Evolutionary conservation across 1,140 invertebrate species (phyloP), one percentile per base, ranked within the genome.

Genomic region (Megalonaias nervosa): DNA sequence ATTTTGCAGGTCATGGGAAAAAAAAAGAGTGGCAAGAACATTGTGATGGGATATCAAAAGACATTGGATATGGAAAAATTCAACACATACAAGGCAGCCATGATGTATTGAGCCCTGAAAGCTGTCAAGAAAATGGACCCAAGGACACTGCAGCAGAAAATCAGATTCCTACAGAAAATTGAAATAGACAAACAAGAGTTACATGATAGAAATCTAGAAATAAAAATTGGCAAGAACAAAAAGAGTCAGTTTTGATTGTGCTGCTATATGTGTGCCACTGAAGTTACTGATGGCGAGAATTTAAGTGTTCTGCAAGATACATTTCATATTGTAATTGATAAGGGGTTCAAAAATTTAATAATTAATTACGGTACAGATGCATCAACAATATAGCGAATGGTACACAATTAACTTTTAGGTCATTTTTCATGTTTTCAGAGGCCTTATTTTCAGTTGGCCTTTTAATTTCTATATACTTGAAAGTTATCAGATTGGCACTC

Each of bases 1-100:
- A 55, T 19, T n/a, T 69, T 65, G 17, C 13, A 77, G 75, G 75
- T 64, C 75, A 62, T 19, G 64, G 19, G 19, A 58, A 59, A 69
- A 70, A 69, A 75, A 38, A 61, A 70, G 23, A 14, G 26, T 16
- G 74, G 67, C n/a, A 64, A 58, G 62, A 17, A 31, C 23, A 55
- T 68, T 48, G 21, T 66, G 16, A 64, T 75, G 55, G 75, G 67
- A 15, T 56, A 62, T 67, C 69, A 66, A 15, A 77, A 77, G 48
- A 48, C 48, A 19, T 48, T 71, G 48, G 65, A 78, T 19, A 11
- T 68, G 13, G 76, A 78, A 48, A 78, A 17, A 21, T 55, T 73
- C 17, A 78, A 72, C 55, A 58, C 65, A 5, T 78, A 78, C 65
- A 78, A 78, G n/a, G 76, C 69, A 23, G 65, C 69, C 14, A 66